Base-by-base conservation (phyloP, 2,797 vertebrate genomes). In the Coregonus suidteri region DNA sequence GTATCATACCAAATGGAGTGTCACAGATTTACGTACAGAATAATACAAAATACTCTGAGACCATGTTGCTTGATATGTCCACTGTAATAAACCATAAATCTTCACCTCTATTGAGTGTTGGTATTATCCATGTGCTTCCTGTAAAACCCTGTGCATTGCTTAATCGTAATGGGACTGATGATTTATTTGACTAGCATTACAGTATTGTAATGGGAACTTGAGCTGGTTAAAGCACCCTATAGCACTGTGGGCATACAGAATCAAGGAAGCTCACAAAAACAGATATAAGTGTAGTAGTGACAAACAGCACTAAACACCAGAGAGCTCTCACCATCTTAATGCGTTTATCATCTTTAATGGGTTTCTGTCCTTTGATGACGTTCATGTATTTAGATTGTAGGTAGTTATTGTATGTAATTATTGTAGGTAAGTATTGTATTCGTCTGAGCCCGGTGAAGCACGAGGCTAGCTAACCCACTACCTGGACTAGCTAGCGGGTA, bases 301-400 rank as follows among this genome's bases (percentile, higher is more conserved):
- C 41, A 47, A 47, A 47, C 9, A 13, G 9, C 9, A 9, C 41
- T 47, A 47, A 47, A 47, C 41, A 3, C 41, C 41, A 47, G 41
- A 47, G 41, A 47, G 1, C 30, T 80, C 37, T 66, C 31, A 73
- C 70, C 53, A 31, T 13, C 71, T 75, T 80, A 80, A 3, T 72
- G 82, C 75, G 78, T 89, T 83, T 79, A 15, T 73, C 37, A 73
- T 82, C 4, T 82, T 83, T 87, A 85, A 89, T 89, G 81, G 83
- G 79, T 82, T 77, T 81, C 4, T 67, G 75, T 62, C 75, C 82
- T 62, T 18, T 51, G 73, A 77, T 91, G 72, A 77, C 83, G 31
- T 62, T 6, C 13, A 47, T 86, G 25, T 25, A 25, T 25, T 25
- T 25, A 25, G 25, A 25, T 25, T 25, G 25, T 25, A 25, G 25